Base-by-base conservation (phyloP, 2,888 invertebrate genomes). In the Cyclophora albipunctata region DNA sequence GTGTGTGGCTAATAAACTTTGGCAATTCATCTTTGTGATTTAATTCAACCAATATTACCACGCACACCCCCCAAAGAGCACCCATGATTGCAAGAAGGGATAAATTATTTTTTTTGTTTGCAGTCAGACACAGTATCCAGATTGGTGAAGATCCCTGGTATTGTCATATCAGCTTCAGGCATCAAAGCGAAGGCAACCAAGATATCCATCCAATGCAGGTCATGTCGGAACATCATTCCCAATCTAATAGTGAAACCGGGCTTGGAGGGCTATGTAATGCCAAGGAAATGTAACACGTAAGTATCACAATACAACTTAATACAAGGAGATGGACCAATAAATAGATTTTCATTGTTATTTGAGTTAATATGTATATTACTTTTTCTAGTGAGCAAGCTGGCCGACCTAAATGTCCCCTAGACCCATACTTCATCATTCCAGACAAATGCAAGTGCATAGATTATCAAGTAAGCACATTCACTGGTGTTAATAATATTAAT, bases 361-460 rank as follows among this genome's bases (percentile, higher is more conserved):
- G 45, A 45, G 34, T 37, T 44, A 34, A 20, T 47, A 37, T 37
- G 37, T 20, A 20, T 20, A 37, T 37, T 5, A 37, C 5, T 42
- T 7, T 35, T 86, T 84, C 45, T 78, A 96, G 96, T 7, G 98
- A 98, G 74, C 97, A 97, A 90, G 94, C 96, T 54, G 98, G 98
- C 34, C 90, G 95, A 49, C 95, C 96, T 0, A 96, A 96, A 69
- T 99, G 99, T 72, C 98, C 99, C 0, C 76, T 98, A 50, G 99
- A 99, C 85, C 99, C 99, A 2, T 99, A 96, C 79, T 98, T 97
- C 78, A 98, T 99, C 57, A 93, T 99, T 81, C 98, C 99, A 7
- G 99, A 99, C 77, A 98, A 98, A 82, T 99, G 99, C 81, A 92
- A 93, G 62, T 99, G 99, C 80, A 96, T 99, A 34, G 99, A 99